phyloP scores from a whole-genome alignment of 2,797 vertebrate species.

The Stomatorhinus walkeri region DNA sequence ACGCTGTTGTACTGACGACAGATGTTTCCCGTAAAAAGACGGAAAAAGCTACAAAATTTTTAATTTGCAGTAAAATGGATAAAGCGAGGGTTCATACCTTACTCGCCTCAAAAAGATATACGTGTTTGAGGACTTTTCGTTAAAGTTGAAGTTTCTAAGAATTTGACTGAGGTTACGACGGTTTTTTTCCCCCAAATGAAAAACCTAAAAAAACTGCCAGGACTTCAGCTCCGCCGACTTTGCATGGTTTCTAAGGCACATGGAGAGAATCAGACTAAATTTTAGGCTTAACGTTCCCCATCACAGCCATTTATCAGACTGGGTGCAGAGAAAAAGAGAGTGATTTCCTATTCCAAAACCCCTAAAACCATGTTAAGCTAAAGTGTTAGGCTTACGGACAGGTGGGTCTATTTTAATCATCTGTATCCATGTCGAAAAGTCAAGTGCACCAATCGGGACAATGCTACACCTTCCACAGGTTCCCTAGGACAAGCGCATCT shows the following conservation, averaged over 20 bases:
- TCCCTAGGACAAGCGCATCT: background rate
- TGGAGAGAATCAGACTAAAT: background rate
- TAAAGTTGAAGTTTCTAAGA: slow-evolving; percentile 45
- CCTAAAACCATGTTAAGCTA: background rate
- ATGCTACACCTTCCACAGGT: background rate
- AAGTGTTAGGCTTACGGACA: background rate
- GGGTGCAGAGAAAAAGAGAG: background rate
- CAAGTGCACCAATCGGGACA: background rate
- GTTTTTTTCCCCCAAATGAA: background rate
- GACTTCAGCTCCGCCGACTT: background rate
- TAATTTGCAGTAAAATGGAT: slow-evolving; percentile 70
- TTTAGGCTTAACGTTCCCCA: background rate
- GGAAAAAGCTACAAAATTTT: slow-evolving; percentile 76
- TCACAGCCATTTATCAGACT: background rate
- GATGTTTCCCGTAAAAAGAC: slow-evolving; percentile 75
- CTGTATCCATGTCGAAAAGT: background rate
- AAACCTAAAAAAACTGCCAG: background rate
- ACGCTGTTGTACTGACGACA: slow-evolving; percentile 55
- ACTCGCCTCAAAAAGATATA: slow-evolving; percentile 51
- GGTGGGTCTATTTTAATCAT: background rate
- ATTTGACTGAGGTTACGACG: slow-evolving; percentile 22
- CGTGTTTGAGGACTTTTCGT: slow-evolving; percentile 43
- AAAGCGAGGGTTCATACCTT: slow-evolving; percentile 62
- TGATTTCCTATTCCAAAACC: background rate
- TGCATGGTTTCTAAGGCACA: background rate